Conservation (phyloP, 2,888 invertebrate genomes). For the Synanthedon tipuliformis region DNA sequence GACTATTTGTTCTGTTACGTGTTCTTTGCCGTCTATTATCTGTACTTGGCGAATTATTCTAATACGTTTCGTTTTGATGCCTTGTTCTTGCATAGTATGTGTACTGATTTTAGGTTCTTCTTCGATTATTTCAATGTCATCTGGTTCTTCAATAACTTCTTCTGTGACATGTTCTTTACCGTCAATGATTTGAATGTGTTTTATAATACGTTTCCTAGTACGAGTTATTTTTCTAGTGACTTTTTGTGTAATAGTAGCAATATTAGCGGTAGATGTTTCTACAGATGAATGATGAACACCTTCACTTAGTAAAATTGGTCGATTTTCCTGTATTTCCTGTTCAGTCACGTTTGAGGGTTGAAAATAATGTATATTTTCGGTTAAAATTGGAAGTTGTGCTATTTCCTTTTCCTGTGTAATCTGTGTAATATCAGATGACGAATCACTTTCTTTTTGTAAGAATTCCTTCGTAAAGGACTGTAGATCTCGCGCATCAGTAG, state of each 20-base stretch:
- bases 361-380: constrained; percentile 18
- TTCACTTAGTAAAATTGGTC: constrained; percentile 11
- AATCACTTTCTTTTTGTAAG: constrained; percentile 30
- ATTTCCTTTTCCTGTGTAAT: constrained; percentile 14
- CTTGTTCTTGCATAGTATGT: constrained; percentile 11
- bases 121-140: constrained; percentile 78
- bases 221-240: constrained; percentile 80
- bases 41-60: constrained; percentile 9
- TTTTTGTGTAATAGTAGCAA: constrained; percentile 79
- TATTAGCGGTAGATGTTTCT: constrained; percentile 27
- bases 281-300: constrained; percentile 27
- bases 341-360: constrained; percentile 12
- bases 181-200: constrained; percentile 81
- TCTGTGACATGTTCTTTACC: constrained; percentile 86
- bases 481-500: constrained; percentile 19
- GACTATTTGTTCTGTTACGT: constrained; percentile 13
- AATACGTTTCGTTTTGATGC: neutral
- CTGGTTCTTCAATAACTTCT: constrained; percentile 87
- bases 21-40: constrained; percentile 18
- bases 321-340: constrained; percentile 15
- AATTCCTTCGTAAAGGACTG: constrained; percentile 30
- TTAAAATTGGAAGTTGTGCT: constrained; percentile 20
- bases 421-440: constrained; percentile 3
- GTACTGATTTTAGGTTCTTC: constrained; percentile 59
- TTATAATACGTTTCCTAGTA: constrained; percentile 79